These are phyloP conservation scores for Drosophila azteca DNA, from an alignment of 1,140 invertebrate genomes.

Conservation along the genomic window DNA sequence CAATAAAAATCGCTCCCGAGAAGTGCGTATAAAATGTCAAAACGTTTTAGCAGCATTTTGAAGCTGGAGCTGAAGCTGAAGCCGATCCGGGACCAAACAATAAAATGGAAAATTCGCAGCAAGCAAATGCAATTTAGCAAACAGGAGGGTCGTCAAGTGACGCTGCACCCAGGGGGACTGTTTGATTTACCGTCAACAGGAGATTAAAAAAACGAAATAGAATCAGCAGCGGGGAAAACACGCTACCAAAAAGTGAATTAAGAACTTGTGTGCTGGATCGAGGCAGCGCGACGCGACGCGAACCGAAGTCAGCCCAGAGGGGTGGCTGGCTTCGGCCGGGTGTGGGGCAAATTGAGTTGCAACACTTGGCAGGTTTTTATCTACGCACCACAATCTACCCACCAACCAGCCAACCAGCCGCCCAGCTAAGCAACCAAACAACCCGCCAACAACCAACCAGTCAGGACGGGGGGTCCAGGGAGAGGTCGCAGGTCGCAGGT, in stretches of 20 bases:
- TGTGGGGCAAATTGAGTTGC: constrained; percentile 73
- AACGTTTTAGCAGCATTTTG: constrained; percentile 65
- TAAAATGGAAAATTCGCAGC: constrained; percentile 64
- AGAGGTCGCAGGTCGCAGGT: constrained; percentile 41
- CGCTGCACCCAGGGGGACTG: constrained; percentile 78
- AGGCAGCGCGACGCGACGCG: neutral
- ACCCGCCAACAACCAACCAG: neutral
- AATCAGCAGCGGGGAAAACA: constrained; percentile 27
- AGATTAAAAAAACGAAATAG: constrained; percentile 65
- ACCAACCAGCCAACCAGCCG: constrained; percentile 8
- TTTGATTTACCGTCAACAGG: constrained; percentile 82
- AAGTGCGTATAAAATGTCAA: constrained; percentile 76
- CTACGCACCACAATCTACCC: constrained; percentile 76
- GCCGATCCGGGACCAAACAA: constrained; percentile 48
- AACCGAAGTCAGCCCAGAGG: constrained; percentile 29
- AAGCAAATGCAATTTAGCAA: constrained; percentile 76
- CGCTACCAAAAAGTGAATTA: constrained; percentile 77
- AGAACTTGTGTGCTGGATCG: constrained; percentile 79
- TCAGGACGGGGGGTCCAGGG: constrained; percentile 10
- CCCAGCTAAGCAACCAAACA: neutral
- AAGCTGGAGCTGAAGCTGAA: constrained; percentile 13
- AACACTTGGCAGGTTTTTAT: constrained; percentile 82
- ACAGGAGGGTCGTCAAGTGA: constrained; percentile 59
- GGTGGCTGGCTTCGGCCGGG: constrained; percentile 38
- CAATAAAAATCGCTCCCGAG: constrained; percentile 56